Conservation (phyloP, 1,140 invertebrate species). For the Telenomus remus region DNA sequence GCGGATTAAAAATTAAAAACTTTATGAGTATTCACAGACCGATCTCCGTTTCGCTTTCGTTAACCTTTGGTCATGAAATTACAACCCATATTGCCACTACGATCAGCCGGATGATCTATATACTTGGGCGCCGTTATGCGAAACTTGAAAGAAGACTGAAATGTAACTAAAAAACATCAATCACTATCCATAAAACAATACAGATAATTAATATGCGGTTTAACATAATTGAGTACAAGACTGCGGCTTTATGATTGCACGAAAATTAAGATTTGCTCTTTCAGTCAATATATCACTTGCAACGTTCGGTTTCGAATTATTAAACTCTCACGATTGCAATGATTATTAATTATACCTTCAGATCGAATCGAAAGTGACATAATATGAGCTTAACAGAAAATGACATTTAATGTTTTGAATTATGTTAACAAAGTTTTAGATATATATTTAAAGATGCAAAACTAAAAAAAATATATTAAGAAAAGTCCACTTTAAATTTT, state of each 20-base stretch:
- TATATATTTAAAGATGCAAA: too few relatives aligned
- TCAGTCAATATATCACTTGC: slow-evolving; percentile 63
- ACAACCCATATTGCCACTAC: slow-evolving; percentile 19
- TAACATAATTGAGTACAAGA: slow-evolving; percentile 65
- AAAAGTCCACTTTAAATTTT: too few relatives aligned
- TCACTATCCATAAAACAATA: slow-evolving; percentile 68
- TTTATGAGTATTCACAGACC: slow-evolving; percentile 24
- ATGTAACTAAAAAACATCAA: slow-evolving; percentile 53
- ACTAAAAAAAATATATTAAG: too few relatives aligned
- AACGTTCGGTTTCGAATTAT: slow-evolving; percentile 7
- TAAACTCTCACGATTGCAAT: too few relatives aligned
- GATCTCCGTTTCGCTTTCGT: slow-evolving; percentile 28
- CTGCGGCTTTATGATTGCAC: slow-evolving; percentile 49
- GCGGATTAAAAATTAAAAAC: slow-evolving; percentile 25
- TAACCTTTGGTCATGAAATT: slow-evolving; percentile 44
- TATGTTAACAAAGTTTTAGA: too few relatives aligned
- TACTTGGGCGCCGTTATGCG: slow-evolving; percentile 39
- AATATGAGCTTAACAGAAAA: too few relatives aligned
- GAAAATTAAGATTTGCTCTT: slow-evolving; percentile 56
- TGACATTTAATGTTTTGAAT: too few relatives aligned
- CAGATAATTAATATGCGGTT: slow-evolving; percentile 69
- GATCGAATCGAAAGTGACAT: slow-evolving; percentile 2
- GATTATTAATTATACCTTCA: slow-evolving; percentile 41
- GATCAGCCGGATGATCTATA: slow-evolving; percentile 46
- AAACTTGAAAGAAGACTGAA: slow-evolving; percentile 42